Evolutionary conservation across 2,113 vertebrate species (phyloP).

Genomic region (Sitta europaea): DNA sequence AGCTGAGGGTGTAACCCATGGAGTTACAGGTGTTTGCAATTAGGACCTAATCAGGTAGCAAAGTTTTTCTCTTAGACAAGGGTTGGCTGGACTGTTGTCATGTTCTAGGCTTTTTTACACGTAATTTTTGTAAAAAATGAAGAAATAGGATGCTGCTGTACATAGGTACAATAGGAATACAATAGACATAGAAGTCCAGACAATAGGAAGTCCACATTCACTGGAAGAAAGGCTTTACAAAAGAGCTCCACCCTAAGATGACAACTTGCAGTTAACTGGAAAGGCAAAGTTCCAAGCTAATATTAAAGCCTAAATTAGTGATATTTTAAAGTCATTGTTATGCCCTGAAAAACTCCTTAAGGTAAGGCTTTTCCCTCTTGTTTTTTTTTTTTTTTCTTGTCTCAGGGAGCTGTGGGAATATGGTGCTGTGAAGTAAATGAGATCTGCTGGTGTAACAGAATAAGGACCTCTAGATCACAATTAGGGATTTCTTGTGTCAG

Average conservation of each 20-base stretch:
- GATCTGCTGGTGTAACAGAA: no score
- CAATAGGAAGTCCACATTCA: accelerated
- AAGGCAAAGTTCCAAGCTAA: background rate
- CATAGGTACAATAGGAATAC: background rate
- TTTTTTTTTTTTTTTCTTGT: no score
- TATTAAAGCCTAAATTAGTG: background rate
- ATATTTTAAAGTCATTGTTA: background rate
- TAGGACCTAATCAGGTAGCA: background rate
- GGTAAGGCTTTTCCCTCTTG: accelerated
- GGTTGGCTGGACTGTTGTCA: accelerated
- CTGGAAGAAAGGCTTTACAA: background rate
- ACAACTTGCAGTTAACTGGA: background rate
- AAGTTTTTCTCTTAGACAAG: background rate
- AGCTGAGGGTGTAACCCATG: background rate
- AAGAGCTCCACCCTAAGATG: background rate
- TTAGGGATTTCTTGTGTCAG: background rate
- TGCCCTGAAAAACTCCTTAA: background rate
- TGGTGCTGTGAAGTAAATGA: background rate
- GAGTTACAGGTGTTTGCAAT: no score
- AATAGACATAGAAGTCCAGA: no score
- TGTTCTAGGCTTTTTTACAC: background rate
- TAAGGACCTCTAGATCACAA: background rate
- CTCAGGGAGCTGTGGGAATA: background rate
- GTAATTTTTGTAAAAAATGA: background rate
- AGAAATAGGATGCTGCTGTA: background rate